Evolutionary conservation across 2,797 vertebrate genomes (phyloP), one percentile per base, ranked within the genome.

Genomic region (Peromyscus eremicus): DNA sequence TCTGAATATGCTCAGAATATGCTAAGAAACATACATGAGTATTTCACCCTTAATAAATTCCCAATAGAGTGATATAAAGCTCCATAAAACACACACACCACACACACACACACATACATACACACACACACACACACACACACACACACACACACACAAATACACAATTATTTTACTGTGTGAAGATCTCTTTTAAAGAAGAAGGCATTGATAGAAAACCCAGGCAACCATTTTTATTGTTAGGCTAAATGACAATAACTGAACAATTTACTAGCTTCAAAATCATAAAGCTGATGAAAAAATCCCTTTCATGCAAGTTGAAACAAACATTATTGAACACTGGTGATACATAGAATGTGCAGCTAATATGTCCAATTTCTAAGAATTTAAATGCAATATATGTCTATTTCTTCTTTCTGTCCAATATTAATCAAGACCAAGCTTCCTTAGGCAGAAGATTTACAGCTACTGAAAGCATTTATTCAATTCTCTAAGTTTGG

Each of bases 171-270:
- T 27, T 77, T 96, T 91, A 1, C n/a, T 86, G 4, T 2, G 49
- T 64, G 27, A 94, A 89, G 89, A 83, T 89, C 14, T 81, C 25
- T 64, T 8, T 87, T 92, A 11, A 91, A 92, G n/a, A 71, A 82
- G 10, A 73, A 57, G 34, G 13, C 85, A 64, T 62, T 73, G 11
- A 57, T 34, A 43, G 12, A 43, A 93, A 92, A 14, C 0, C 19
- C 57, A 96, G 92, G 10, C 73, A 92, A 23, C 7, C 8, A 14
- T 76, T 52, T 25, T 49, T 66, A n/a, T 75, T 7, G 14, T 91
- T 91, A 79, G 9, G 34, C 64, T 94, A 89, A 92, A 76, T 83
- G 32, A 83, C 14, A 60, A 83, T 64, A 84, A 46, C 2, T 21
- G 27, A 95, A 64, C 19, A 91, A 85, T 73, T 89, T 91, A n/a